Percentiles rank a stretch among this genome's conserved stretches.
These are phyloP conservation scores for Coronaproctus castanopsis DNA, from an alignment of 2,888 invertebrate species.

Conservation along the genomic window DNA sequence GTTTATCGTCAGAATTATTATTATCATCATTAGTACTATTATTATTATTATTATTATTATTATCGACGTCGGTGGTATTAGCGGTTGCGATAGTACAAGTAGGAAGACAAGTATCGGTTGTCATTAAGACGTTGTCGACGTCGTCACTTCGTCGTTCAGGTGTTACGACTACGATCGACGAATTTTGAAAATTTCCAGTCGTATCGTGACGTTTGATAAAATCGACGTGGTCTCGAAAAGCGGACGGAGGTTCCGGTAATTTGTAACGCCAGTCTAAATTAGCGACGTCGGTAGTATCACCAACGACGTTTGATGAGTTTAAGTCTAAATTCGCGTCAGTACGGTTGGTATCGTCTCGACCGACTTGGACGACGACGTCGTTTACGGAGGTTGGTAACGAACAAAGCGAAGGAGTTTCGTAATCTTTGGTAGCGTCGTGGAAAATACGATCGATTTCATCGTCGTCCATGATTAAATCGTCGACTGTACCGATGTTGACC, in stretches of 20 bases:
- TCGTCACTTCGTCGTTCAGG: not conserved
- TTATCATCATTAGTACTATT: not conserved
- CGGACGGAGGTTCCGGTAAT: slow-evolving; percentile 36
- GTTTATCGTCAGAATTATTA: not conserved
- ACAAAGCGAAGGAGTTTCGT: slow-evolving; percentile 16
- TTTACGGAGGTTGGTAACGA: slow-evolving; percentile 4
- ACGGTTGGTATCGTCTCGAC: not conserved
- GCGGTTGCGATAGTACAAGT: not conserved
- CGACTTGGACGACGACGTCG: too few species aligned
- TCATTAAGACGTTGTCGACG: not conserved
- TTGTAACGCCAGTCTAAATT: slow-evolving; percentile 33
- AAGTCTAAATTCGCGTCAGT: too few species aligned
- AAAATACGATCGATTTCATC: slow-evolving; percentile 23
- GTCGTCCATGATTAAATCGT: slow-evolving; percentile 18
- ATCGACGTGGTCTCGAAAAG: slow-evolving; percentile 12
- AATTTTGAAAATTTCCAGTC: not conserved
- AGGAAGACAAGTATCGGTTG: not conserved
- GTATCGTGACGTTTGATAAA: slow-evolving; percentile 15
- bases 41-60: not conserved
- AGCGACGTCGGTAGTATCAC: slow-evolving; percentile 9
- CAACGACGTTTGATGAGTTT: not conserved
- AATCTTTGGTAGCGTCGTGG: slow-evolving; percentile 21
- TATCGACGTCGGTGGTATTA: not conserved
- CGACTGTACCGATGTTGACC: too few species aligned
- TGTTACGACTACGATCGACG: not conserved